Base-by-base conservation (phyloP, 2,113 vertebrate genomes). In the Cnemophilus loriae region DNA sequence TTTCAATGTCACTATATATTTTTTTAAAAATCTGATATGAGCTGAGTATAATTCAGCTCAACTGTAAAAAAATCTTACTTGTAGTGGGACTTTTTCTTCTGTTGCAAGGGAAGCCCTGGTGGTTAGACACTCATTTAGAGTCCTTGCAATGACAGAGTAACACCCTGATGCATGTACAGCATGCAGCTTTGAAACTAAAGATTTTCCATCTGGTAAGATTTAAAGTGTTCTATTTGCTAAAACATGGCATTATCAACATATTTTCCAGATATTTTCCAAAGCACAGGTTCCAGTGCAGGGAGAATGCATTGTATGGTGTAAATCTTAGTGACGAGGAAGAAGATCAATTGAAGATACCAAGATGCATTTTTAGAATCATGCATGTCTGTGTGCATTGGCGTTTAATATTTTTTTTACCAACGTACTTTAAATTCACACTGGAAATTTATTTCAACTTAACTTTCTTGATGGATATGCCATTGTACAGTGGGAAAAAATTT, bases 221-320 rank as follows among this genome's bases (percentile, higher is more conserved):
- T 50, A n/a, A 87, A 79, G 9, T 70, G 71, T 49, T 80, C 11
- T 17, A 10, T 64, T 56, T 74, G 30, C 71, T 84, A 61, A 94
- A 83, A 68, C 49, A 67, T 55, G 56, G 16, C 24, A 59, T 78
- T 84, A 28, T 52, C 47, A 84, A 77, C 16, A 52, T 7, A 46
- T 81, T 91, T 94, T 67, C 60, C 60, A 74, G 39, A 64, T 69
- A 19, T 65, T 89, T 84, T 73, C 52, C 47, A 74, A 84, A 92
- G 28, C 22, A 77, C 12, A 82, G 7, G 23, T 94, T 89, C 60
- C 56, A 63, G 18, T 81, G 77, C 33, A 59, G n/a, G 30, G 44
- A 81, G 44, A 74, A 75, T 11, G 57, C 10, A 12, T 74, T 44
- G 39, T 35, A 14, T 42, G 68, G 49, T 26, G 8, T 42, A 79